Evolutionary conservation across 2,888 invertebrate genomes (phyloP).

Genomic region (Mesopsocus fuscifrons): DNA sequence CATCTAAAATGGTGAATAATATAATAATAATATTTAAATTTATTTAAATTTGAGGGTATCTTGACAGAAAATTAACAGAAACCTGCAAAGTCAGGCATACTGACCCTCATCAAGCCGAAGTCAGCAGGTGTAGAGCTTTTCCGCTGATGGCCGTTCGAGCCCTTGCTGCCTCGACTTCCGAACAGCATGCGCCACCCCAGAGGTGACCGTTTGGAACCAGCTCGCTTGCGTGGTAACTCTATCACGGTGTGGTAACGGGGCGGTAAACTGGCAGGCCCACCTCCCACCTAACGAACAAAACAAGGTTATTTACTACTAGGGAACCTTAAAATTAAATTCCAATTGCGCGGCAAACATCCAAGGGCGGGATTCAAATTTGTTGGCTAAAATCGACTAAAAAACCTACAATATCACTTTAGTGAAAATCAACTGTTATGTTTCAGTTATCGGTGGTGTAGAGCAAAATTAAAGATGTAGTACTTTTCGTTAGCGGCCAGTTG

Average conservation of each 20-base stretch:
- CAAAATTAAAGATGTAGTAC: too few relatives aligned
- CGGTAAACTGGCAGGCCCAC: conserved; percentile 57
- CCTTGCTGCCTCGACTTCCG: conserved; percentile 24
- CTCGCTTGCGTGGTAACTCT: conserved; percentile 57
- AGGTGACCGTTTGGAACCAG: conserved; percentile 45
- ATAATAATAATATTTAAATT: too few relatives aligned
- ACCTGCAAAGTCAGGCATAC: background rate
- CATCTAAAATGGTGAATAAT: too few relatives aligned
- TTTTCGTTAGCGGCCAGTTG: too few relatives aligned
- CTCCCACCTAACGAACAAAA: too few relatives aligned
- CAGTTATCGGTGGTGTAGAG: too few relatives aligned
- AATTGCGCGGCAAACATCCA: too few relatives aligned
- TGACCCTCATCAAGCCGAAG: conserved; percentile 18
- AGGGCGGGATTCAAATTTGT: too few relatives aligned
- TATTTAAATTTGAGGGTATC: background rate
- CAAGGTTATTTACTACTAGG: conserved; percentile 12
- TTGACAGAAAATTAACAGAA: background rate
- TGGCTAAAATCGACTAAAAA: too few relatives aligned
- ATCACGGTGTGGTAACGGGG: conserved; percentile 81
- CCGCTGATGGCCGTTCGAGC: conserved; percentile 17
- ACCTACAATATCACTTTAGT: too few relatives aligned
- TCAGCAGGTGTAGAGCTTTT: conserved; percentile 31
- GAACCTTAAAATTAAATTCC: too few relatives aligned
- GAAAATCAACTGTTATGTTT: too few relatives aligned
- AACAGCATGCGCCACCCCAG: conserved; percentile 68